A percentile compares a stretch with the other conserved stretches of the same genome.
These are phyloP conservation scores for Tauraco erythrolophus DNA, from an alignment of 2,113 vertebrate genomes.

Conservation along the genomic window DNA sequence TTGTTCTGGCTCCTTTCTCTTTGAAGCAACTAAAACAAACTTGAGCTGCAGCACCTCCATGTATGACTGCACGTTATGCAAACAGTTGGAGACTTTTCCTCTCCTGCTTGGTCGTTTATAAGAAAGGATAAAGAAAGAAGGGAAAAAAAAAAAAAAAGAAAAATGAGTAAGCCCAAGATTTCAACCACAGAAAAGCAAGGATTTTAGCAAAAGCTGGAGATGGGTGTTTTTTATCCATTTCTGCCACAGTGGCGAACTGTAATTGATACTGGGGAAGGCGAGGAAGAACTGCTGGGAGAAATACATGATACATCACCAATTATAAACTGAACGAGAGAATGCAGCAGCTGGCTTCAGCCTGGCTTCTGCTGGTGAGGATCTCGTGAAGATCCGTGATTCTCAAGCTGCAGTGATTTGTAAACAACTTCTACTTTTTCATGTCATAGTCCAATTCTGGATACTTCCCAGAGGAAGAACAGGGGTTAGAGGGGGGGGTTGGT, in stretches of 20 bases:
- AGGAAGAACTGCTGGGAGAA: neutral
- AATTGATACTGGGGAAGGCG: neutral
- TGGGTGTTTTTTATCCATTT: neutral
- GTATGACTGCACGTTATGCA: neutral
- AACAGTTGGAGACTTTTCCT: neutral
- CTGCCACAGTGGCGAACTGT: constrained; percentile 12
- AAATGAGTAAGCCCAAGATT: neutral
- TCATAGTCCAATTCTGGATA: constrained; percentile 21
- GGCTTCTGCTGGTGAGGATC: neutral
- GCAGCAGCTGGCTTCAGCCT: constrained; percentile 3
- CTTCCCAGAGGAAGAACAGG: neutral
- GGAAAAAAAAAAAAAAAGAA: neutral
- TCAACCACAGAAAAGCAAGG: neutral
- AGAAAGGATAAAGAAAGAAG: constrained; percentile 37
- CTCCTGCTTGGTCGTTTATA: constrained; percentile 8
- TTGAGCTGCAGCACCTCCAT: constrained; percentile 16
- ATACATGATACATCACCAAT: neutral
- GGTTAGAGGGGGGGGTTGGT: neutral
- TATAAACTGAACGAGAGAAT: neutral
- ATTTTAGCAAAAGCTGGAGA: constrained; percentile 3
- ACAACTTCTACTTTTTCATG: constrained; percentile 50
- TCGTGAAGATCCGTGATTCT: neutral
- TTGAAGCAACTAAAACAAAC: constrained; percentile 35
- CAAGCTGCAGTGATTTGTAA: constrained; percentile 40
- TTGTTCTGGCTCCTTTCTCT: constrained; percentile 37